Base-by-base conservation (phyloP, 1,140 invertebrate species). In the Drosophila melanica region DNA sequence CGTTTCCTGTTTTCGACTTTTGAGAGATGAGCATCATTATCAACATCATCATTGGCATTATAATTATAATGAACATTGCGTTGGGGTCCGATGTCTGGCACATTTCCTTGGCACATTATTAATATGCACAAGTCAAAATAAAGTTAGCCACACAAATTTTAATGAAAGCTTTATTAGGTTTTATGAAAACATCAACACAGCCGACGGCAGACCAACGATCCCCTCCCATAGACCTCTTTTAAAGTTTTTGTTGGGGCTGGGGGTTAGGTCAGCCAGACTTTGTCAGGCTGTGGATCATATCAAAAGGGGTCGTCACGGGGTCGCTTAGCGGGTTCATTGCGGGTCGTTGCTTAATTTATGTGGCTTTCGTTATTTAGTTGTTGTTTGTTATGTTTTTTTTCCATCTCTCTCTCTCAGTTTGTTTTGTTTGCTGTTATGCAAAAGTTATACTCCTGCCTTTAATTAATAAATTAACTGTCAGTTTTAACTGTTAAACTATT, bases 391-490 rank as follows among this genome's bases (percentile, higher is more conserved):
- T 68, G 42, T 60, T 62, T 20, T 59, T 81, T 73, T 41, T 59
- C 10, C n/a, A n/a, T n/a, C 35, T 18, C 33, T 64, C 41, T 57
- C 8, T 50, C 41, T 27, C 18, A 42, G 23, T 51, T 70, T 58
- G 53, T 48, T 42, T 42, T 69, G 44, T 30, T 62, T 48, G 35
- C 44, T 27, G 27, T 27, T 27, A 27, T 41, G 58, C 73, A 60
- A 74, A 81, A 73, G 66, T 85, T 87, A 81, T 66, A 18, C 47
- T n/a, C 58, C 45, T 50, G 58, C 51, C 55, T 76, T 79, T 54
- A 87, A 70, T 79, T 67, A 81, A 79, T 87, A 82, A 87, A 86
- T 86, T 63, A 89, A 89, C 82, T 86, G 67, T 54, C 74, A 60
- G 79, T 78, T 68, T 76, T 16, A 63, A 35, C 23, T 50, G 55